Evolutionary conservation across 2,888 invertebrate species (phyloP).

Genomic region (Leptopilina syphax): DNA sequence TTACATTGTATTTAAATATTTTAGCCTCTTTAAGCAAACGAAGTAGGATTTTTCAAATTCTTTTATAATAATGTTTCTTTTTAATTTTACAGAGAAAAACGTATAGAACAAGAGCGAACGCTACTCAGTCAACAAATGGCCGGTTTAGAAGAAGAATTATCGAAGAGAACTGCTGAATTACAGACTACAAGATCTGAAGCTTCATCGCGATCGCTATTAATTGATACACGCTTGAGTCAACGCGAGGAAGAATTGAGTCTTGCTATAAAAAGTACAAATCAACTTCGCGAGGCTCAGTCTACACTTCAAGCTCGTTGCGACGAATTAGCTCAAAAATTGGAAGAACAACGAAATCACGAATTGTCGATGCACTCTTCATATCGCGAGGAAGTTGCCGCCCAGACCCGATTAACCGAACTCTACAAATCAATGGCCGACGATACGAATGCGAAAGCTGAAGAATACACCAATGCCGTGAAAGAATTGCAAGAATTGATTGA

Average conservation of each 20-base stretch:
- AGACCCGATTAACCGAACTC: constrained; percentile 89
- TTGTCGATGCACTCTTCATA: constrained; percentile 78
- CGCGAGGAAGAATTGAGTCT: constrained; percentile 89
- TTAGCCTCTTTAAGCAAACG: too few relatives aligned
- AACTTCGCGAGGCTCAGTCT: constrained; percentile 84
- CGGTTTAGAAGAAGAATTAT: constrained; percentile 87
- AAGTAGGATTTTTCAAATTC: neutral
- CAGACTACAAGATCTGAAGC: constrained; percentile 87
- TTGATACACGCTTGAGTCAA: constrained; percentile 87
- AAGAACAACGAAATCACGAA: constrained; percentile 77
- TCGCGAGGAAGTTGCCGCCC: constrained; percentile 90
- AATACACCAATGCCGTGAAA: constrained; percentile 86
- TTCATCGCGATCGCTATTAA: constrained; percentile 81
- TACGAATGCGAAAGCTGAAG: constrained; percentile 86
- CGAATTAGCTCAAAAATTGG: constrained; percentile 80
- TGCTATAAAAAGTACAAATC: constrained; percentile 83
- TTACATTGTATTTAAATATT: too few relatives aligned
- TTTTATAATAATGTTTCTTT: neutral
- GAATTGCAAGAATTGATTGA: constrained; percentile 87
- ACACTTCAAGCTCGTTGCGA: constrained; percentile 86
- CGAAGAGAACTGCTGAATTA: constrained; percentile 87
- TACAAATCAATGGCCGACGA: constrained; percentile 91
- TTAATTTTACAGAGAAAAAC: constrained; percentile 81
- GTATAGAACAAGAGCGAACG: constrained; percentile 88
- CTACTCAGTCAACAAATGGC: constrained; percentile 88